Evolutionary conservation across 2,113 vertebrate genomes (phyloP).

Genomic region (Oryzias curvinotus): DNA sequence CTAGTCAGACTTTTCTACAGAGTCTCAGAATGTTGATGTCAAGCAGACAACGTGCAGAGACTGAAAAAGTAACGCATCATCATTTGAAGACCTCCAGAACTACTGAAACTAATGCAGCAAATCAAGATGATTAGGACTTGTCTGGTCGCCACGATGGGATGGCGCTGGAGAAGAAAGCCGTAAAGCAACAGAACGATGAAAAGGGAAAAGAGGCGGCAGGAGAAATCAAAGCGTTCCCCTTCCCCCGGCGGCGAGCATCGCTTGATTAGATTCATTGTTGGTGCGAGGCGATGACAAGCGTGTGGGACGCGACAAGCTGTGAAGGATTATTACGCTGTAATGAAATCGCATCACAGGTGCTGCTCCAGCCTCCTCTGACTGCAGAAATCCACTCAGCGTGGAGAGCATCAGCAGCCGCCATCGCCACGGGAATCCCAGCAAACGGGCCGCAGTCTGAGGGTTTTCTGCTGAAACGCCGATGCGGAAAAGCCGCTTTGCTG

Average conservation of each 20-base stretch:
- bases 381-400: constrained; percentile 6
- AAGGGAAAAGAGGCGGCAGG: constrained; percentile 29
- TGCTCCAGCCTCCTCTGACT: constrained; percentile 22
- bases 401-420: not conserved
- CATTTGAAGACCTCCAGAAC: too few species aligned
- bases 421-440: too few species aligned
- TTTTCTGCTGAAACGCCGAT: too few species aligned
- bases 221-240: constrained; percentile 37
- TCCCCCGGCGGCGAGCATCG: constrained; percentile 2
- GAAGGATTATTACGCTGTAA: constrained; percentile 55
- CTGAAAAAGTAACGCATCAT: too few species aligned
- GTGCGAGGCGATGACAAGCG: constrained; percentile 11
- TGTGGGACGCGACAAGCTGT: constrained; percentile 31
- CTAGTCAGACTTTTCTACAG: too few species aligned
- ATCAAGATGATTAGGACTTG: constrained; percentile 18
- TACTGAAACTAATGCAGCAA: not conserved
- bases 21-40: too few species aligned
- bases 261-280: constrained; percentile 43
- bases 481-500: too few species aligned
- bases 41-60: too few species aligned
- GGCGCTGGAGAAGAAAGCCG: constrained; percentile 10
- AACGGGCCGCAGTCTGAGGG: too few species aligned
- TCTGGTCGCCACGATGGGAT: constrained; percentile 1
- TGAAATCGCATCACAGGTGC: constrained; percentile 50
- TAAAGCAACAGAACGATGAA: constrained; percentile 13